Percentiles rank a stretch among this genome's conserved stretches.
phyloP scores from a whole-genome alignment of 2,888 invertebrate species.

The Rhagium mordax region DNA sequence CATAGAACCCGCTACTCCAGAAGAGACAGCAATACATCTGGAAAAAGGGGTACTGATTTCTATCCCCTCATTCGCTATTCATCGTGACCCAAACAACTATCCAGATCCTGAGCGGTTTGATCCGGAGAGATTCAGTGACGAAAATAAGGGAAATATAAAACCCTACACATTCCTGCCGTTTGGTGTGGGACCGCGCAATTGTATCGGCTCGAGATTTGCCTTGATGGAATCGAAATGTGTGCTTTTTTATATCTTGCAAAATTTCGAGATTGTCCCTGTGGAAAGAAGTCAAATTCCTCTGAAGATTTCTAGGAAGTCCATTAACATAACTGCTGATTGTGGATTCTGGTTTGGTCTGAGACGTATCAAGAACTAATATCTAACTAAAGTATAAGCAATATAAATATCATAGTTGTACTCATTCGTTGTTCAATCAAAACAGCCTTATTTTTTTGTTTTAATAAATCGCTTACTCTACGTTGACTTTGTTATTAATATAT shows the following conservation, averaged over 20 bases:
- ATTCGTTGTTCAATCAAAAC: no score
- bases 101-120: constrained; percentile 69
- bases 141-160: constrained; percentile 65
- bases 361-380: neutral
- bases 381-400: no score
- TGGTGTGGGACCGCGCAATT: constrained; percentile 72
- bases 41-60: constrained; percentile 58
- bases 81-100: constrained; percentile 67
- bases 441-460: no score
- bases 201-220: constrained; percentile 70
- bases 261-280: constrained; percentile 58
- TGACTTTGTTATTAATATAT: no score
- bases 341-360: constrained; percentile 46
- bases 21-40: constrained; percentile 30
- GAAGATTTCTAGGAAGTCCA: constrained; percentile 49
- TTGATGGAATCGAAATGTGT: constrained; percentile 63
- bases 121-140: constrained; percentile 61
- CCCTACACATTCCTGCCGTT: constrained; percentile 72
- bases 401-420: no score
- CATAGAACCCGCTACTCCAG: constrained; percentile 50
- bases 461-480: no score
- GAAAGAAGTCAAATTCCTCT: constrained; percentile 62
- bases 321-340: constrained; percentile 53
- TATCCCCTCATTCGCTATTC: constrained; percentile 64
- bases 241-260: constrained; percentile 57